Evolutionary conservation across 2,797 vertebrate species (phyloP).

Genomic region (Micropoecilia bifurca): DNA sequence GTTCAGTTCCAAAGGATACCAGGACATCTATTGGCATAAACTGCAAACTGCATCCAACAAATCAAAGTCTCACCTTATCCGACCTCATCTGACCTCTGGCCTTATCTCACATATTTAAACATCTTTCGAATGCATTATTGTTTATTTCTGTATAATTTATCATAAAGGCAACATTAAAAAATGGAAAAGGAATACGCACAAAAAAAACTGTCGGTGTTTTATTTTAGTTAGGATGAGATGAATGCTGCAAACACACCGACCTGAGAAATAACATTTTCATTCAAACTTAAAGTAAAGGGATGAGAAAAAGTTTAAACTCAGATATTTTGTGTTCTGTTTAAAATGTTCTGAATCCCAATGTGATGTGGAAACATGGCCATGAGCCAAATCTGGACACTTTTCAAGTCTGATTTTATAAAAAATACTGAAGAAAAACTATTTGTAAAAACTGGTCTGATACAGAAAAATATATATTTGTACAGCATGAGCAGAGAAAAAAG

Average conservation of each 20-base stretch:
- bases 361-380: not conserved
- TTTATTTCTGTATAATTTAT: not conserved
- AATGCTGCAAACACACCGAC: not conserved
- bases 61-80: not conserved
- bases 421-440: not conserved
- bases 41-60: not conserved
- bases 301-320: not conserved
- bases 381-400: not conserved
- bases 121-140: not conserved
- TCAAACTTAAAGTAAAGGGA: not conserved
- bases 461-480: not conserved
- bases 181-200: not conserved
- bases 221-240: not conserved
- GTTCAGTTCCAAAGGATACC: not conserved
- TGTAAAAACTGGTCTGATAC: not conserved
- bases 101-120: not conserved
- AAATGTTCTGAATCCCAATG: not conserved
- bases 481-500: not conserved
- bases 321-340: not conserved
- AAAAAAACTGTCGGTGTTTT: not conserved
- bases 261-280: not conserved
- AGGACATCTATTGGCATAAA: conserved; percentile 1
- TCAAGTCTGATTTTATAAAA: not conserved
- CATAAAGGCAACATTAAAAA: not conserved
- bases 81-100: not conserved